Evolutionary conservation across 2,888 invertebrate genomes (phyloP).

Genomic region (Acronicta alni): DNA sequence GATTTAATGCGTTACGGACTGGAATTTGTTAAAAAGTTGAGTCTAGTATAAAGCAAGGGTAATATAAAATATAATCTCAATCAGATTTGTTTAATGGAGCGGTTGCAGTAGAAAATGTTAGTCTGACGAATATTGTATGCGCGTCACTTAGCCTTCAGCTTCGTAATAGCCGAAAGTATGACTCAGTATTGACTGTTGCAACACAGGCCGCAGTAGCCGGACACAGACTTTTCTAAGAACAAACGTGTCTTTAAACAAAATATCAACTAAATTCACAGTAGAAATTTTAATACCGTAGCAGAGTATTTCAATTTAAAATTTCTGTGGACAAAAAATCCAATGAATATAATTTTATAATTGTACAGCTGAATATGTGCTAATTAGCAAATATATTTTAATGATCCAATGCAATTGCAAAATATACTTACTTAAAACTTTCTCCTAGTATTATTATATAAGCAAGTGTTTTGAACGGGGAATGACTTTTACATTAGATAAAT

Average conservation of each 20-base stretch:
- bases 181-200: slow-evolving; percentile 73
- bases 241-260: slow-evolving; percentile 60
- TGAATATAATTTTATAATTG: too few relatives aligned
- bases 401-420: slow-evolving; percentile 28
- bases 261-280: slow-evolving; percentile 26
- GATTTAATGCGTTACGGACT: slow-evolving; percentile 11
- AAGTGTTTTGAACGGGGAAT: slow-evolving; percentile 67
- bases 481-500: slow-evolving; percentile 81
- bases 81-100: slow-evolving; percentile 68
- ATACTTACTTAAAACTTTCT: slow-evolving; percentile 44
- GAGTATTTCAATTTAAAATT: too few relatives aligned
- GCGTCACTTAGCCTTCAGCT: slow-evolving; percentile 73
- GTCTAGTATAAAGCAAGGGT: slow-evolving; percentile 20
- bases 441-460: slow-evolving; percentile 49
- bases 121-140: slow-evolving; percentile 71
- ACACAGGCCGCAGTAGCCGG: slow-evolving; percentile 59
- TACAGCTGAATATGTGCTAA: slow-evolving; percentile 2
- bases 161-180: slow-evolving; percentile 76
- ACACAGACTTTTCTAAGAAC: slow-evolving; percentile 61
- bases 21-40: background rate
- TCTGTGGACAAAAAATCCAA: too few relatives aligned
- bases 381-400: slow-evolving; percentile 27
- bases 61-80: slow-evolving; percentile 38
- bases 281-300: background rate
- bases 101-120: slow-evolving; percentile 69